A percentile compares a stretch with the other conserved stretches of the same genome.
phyloP scores from a whole-genome alignment of 2,797 vertebrate species.

The Rhincodon typus region DNA sequence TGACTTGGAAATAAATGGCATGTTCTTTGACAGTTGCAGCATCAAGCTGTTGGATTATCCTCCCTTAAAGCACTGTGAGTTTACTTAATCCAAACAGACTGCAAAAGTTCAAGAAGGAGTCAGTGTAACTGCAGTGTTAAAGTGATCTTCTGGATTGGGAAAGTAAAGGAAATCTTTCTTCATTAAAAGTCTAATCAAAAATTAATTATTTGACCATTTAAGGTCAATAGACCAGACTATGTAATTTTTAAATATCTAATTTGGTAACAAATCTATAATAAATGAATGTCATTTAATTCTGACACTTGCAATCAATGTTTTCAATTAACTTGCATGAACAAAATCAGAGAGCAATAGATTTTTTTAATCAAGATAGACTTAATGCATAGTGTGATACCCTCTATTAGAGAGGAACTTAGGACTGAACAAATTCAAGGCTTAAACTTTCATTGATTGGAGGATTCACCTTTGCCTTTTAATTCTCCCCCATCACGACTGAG shows the following conservation, averaged over 20 bases:
- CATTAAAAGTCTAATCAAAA: not conserved
- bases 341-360: not conserved
- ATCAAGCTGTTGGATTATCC: no score
- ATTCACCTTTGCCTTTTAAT: not conserved
- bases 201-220: constrained; percentile 10
- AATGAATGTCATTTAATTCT: not conserved
- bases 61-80: no score
- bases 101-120: not conserved
- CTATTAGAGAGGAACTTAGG: no score
- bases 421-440: not conserved
- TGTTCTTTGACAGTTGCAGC: not conserved
- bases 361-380: not conserved
- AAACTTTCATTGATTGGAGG: not conserved
- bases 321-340: not conserved
- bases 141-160: no score
- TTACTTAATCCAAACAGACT: not conserved
- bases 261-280: not conserved
- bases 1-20: not conserved
- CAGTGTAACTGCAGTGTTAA: not conserved
- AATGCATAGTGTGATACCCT: not conserved
- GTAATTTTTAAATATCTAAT: constrained; percentile 13
- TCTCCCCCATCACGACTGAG: not conserved
- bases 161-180: not conserved
- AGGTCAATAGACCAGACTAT: not conserved
- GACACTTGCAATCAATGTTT: constrained; percentile 6